Percentiles rank a stretch among this genome's conserved stretches.
phyloP scores from a whole-genome alignment of 2,888 invertebrate genomes.

The Harpalus rufipes region DNA sequence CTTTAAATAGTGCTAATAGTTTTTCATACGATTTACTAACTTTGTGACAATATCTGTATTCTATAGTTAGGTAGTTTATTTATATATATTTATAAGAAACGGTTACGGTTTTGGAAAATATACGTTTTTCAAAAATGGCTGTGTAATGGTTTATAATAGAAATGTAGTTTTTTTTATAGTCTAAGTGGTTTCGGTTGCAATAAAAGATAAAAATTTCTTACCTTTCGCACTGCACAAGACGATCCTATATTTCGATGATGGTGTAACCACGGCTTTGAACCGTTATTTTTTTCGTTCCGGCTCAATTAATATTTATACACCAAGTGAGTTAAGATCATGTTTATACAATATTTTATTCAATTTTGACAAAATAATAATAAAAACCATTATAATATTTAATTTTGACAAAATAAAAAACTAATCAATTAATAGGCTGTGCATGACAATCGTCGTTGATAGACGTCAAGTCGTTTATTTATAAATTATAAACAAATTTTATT shows the following conservation, averaged over 20 bases:
- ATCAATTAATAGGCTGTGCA: no score
- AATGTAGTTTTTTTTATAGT: constrained; percentile 12
- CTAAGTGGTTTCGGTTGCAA: constrained; percentile 45
- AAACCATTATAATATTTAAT: no score
- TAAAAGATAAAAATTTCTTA: constrained; percentile 33
- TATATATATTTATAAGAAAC: constrained; percentile 55
- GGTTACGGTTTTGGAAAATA: constrained; percentile 51
- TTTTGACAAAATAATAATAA: no score
- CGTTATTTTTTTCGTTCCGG: no score
- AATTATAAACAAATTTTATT: no score
- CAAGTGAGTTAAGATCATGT: no score
- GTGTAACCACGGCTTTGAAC: no score
- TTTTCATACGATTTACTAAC: constrained; percentile 43
- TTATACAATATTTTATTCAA: no score
- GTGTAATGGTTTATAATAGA: constrained; percentile 53
- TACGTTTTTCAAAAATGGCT: constrained; percentile 53
- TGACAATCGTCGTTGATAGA: no score
- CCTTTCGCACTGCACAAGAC: constrained; percentile 18
- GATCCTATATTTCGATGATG: constrained; percentile 19
- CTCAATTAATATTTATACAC: no score
- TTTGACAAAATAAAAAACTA: no score
- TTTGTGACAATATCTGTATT: constrained; percentile 51
- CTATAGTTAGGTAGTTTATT: constrained; percentile 44
- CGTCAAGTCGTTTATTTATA: no score
- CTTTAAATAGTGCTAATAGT: constrained; percentile 43